Evolutionary conservation across 2,113 vertebrate species (phyloP).

Genomic region (Lagopus leucura): DNA sequence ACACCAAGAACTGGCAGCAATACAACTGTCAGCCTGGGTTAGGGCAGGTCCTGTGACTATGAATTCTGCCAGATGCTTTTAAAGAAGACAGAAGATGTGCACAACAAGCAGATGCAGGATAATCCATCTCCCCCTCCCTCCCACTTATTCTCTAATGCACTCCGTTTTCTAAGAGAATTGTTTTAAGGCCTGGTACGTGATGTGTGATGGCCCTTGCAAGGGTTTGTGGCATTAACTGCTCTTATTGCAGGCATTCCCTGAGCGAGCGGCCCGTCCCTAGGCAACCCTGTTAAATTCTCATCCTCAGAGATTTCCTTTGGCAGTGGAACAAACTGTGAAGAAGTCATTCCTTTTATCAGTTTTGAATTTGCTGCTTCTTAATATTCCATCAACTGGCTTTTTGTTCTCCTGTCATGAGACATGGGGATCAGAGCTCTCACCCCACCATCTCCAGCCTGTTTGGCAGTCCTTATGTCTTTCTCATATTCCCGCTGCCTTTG

Average conservation of each 20-base stretch:
- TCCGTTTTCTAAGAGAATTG: neutral
- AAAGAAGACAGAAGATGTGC: neutral
- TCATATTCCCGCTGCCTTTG: neutral
- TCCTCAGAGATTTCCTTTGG: neutral
- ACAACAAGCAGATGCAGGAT: neutral
- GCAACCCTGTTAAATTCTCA: neutral
- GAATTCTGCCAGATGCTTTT: neutral
- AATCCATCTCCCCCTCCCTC: neutral
- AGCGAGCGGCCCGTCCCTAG: neutral
- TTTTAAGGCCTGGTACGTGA: neutral
- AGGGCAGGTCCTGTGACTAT: neutral
- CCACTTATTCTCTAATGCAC: neutral
- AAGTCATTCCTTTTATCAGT: neutral
- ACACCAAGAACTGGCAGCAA: neutral
- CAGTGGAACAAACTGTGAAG: neutral
- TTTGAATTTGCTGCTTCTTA: constrained; percentile 11
- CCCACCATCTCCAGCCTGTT: neutral
- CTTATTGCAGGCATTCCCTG: neutral
- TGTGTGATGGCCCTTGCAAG: neutral
- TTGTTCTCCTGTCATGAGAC: neutral
- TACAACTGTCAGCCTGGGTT: neutral
- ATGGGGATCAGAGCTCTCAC: neutral
- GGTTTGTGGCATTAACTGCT: neutral
- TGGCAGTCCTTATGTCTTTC: neutral
- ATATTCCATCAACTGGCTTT: neutral